Percentiles rank a stretch among this genome's conserved stretches.
Conservation (phyloP, 2,888 invertebrate genomes). For the Megalurothrips usitatus region DNA sequence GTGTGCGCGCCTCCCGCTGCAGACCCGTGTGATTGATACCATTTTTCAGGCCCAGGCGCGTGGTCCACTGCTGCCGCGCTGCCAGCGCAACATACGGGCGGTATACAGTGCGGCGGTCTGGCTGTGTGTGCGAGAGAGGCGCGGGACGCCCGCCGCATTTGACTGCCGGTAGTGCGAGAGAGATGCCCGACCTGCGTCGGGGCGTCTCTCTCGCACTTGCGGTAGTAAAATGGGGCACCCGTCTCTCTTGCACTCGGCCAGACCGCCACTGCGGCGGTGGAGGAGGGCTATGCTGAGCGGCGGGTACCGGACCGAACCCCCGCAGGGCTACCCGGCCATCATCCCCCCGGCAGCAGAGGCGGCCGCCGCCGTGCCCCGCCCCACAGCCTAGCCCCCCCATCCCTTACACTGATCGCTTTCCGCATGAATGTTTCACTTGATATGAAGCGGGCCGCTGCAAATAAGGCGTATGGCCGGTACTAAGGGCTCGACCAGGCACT, state of each 20-base stretch:
- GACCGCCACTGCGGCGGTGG: no score
- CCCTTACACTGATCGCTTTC: constrained; percentile 7
- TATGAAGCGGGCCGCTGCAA: constrained; percentile 4
- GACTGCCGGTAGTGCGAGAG: no score
- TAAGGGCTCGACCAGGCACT: no score
- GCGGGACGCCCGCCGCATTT: no score
- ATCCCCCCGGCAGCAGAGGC: no score
- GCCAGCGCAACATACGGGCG: background rate
- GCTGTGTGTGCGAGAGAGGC: no score
- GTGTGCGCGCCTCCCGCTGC: no score
- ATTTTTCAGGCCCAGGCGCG: background rate
- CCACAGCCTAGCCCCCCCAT: no score
- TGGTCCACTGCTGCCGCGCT: background rate
- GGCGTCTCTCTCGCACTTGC: background rate
- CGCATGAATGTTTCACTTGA: constrained; percentile 26
- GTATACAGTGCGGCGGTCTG: no score
- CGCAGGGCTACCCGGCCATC: background rate
- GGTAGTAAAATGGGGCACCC: no score
- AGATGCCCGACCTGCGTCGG: background rate
- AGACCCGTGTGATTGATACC: background rate
- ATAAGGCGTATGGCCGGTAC: background rate
- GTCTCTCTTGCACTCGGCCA: no score
- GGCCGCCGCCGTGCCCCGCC: background rate
- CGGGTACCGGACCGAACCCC: background rate
- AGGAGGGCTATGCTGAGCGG: background rate